These are phyloP conservation scores for Musca vetustissima DNA, from an alignment of 1,140 invertebrate species.

Conservation along the genomic window DNA sequence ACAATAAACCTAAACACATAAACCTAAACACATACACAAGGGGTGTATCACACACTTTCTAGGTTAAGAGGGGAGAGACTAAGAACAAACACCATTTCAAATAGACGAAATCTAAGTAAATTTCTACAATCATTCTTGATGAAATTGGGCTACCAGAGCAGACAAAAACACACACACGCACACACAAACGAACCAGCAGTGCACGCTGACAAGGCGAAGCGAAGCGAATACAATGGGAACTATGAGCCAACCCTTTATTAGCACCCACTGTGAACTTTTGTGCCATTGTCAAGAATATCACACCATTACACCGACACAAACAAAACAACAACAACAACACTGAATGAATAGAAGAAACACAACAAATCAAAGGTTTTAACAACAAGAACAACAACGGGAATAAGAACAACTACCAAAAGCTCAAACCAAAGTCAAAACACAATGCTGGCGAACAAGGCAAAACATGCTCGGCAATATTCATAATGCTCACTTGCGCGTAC, in stretches of 20 bases:
- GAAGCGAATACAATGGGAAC: not conserved
- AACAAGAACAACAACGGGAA: not conserved
- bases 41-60: too few species aligned
- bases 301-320: not conserved
- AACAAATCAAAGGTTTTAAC: constrained; percentile 17
- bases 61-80: too few species aligned
- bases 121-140: constrained; percentile 13
- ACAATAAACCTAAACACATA: not conserved
- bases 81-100: not conserved
- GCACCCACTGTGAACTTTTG: constrained; percentile 15
- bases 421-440: not conserved
- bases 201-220: not conserved
- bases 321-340: not conserved
- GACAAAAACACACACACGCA: too few species aligned
- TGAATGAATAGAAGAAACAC: not conserved
- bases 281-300: not conserved
- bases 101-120: constrained; percentile 12
- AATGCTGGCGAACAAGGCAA: not conserved
- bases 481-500: not conserved
- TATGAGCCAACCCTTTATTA: not conserved
- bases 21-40: not conserved
- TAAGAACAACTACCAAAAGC: not conserved
- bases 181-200: not conserved
- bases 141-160: constrained; percentile 13
- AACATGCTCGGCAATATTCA: constrained; percentile 20